Percentiles rank a stretch among this genome's conserved stretches.
Evolutionary conservation across 2,113 vertebrate genomes (phyloP).

Genomic region (Lagopus leucura): DNA sequence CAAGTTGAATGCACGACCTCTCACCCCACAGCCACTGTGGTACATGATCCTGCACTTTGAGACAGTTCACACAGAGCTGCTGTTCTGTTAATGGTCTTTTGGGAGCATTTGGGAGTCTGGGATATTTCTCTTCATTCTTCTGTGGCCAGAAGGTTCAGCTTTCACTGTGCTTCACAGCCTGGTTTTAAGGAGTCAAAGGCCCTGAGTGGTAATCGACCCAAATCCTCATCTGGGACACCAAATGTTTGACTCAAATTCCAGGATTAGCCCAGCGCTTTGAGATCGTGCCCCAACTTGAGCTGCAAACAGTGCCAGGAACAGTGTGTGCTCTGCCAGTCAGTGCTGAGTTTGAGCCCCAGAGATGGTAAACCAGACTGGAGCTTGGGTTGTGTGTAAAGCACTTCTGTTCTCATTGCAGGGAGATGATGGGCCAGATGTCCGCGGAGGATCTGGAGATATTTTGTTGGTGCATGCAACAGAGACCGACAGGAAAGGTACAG

Average conservation of each 20-base stretch:
- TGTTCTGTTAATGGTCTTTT: not conserved
- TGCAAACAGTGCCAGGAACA: conserved; percentile 6
- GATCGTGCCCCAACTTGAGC: not conserved
- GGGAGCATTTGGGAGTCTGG: not conserved
- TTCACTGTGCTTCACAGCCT: not conserved
- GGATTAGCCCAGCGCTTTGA: not conserved
- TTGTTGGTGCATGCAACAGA: conserved; percentile 96
- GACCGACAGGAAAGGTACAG: conserved; percentile 94
- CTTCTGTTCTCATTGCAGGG: conserved; percentile 76
- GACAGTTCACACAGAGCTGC: not conserved
- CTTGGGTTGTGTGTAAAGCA: not conserved
- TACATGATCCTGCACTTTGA: not conserved
- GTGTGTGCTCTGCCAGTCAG: not conserved
- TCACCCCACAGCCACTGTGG: not conserved
- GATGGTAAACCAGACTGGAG: not conserved
- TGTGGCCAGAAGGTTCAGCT: not conserved
- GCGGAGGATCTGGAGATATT: conserved; percentile 95
- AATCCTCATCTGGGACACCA: not conserved
- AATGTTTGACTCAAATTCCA: not conserved
- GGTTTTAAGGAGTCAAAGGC: not conserved
- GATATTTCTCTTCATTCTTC: not conserved
- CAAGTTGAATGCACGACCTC: not conserved
- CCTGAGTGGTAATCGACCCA: not conserved
- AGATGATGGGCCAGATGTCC: conserved; percentile 96
- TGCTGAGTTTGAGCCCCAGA: not conserved